Conservation (phyloP, 30 jellyfish, hydroid and myxozoan species). For the Aurelia aurita complex sp. Pacific region DNA sequence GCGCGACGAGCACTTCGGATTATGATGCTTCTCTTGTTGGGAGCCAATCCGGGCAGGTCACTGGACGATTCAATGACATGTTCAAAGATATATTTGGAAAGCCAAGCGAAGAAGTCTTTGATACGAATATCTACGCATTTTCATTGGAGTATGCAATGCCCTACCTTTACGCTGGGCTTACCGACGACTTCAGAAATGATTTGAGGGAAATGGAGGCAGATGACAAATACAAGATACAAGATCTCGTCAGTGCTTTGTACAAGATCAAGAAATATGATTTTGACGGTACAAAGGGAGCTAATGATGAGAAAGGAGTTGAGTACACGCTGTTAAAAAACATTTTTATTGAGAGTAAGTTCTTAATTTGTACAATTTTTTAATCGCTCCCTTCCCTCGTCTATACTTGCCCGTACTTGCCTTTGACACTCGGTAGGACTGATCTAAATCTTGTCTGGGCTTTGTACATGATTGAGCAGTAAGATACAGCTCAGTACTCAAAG, state of each 20-base stretch:
- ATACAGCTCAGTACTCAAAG: no score
- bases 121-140: constrained; percentile 45
- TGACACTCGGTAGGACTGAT: no score
- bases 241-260: neutral
- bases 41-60: constrained; percentile 20
- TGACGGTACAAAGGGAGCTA: no score
- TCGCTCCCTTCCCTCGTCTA: no score
- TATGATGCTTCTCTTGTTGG: constrained; percentile 43
- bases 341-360: no score
- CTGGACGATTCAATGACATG: neutral
- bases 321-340: no score
- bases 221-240: neutral
- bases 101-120: constrained; percentile 35
- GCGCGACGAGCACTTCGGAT: constrained; percentile 56
- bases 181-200: neutral
- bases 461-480: no score
- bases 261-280: neutral
- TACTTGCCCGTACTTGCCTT: no score
- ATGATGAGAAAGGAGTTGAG: no score
- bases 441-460: no score
- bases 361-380: no score
- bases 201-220: neutral
- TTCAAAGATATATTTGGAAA: neutral
- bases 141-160: constrained; percentile 44
- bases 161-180: neutral